Conservation (phyloP, 2,113 vertebrate genomes). For the Sclerurus mexicanus region DNA sequence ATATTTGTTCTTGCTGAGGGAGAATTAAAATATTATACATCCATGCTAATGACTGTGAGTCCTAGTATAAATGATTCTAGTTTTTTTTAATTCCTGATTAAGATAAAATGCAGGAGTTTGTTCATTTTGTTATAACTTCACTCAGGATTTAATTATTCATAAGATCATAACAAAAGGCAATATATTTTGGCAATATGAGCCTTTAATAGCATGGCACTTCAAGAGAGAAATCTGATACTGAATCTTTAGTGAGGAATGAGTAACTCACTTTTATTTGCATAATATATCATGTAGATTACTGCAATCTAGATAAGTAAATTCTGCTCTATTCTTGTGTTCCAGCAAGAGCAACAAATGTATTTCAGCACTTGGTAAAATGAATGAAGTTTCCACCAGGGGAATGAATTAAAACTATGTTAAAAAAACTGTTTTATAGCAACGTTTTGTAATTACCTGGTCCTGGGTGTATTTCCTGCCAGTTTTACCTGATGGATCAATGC, state of each 20-base stretch:
- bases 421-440: neutral
- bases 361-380: neutral
- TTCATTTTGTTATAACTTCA: conserved; percentile 3
- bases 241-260: neutral
- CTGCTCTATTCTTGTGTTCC: neutral
- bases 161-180: neutral
- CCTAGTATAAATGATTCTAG: neutral
- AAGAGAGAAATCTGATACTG: neutral
- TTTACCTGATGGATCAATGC: neutral
- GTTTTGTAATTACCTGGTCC: neutral
- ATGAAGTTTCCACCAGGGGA: neutral
- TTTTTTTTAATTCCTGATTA: neutral
- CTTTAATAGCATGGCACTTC: neutral
- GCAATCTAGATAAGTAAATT: neutral
- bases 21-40: neutral
- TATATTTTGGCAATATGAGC: conserved; percentile 12
- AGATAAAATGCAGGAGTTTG: conserved; percentile 6
- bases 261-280: neutral
- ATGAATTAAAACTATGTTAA: neutral
- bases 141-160: conserved; percentile 35
- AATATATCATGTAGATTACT: conserved; percentile 7
- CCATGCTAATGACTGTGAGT: neutral
- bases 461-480: neutral
- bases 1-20: neutral
- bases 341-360: neutral